Base-by-base conservation (phyloP, 2,113 vertebrate genomes). In the Rhynchopsitta pachyrhyncha region DNA sequence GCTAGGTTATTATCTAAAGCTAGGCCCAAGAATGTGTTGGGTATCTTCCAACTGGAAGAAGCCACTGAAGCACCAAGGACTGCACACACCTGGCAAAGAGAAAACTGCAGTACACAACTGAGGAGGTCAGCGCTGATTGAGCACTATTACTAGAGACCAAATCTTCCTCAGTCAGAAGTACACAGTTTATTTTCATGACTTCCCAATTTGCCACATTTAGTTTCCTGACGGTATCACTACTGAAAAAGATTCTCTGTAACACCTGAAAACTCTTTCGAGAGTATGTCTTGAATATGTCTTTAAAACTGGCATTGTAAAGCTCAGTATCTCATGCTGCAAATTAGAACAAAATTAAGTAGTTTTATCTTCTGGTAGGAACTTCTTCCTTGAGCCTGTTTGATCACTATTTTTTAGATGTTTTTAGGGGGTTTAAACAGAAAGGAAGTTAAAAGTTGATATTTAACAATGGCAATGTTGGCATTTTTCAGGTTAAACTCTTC, bases 401-500 rank as follows among this genome's bases (percentile, higher is more conserved):
- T 52, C 2, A 82, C 4, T 27, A 39, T 52, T 68, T 82, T n/a
- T 91, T 33, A 50, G 28, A 41, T 23, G 12, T 5, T 92, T 67
- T 66, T 49, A 35, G 4, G 2, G 25, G 4, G 3, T 7, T 24
- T 90, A 71, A 69, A 84, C 28, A 88, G 28, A 73, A 86, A 28
- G 8, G 3, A 75, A 85, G 62, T 22, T 85, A 52, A 87, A 84
- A 79, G 64, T 27, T 94, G 44, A 10, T 69, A 66, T 90, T 80
- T 77, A 59, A 90, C 63, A 87, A 57, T 17, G 14, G 42, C 13
- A 74, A 70, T 50, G 70, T 67, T 67, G 39, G 47, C 13, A 76
- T 79, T 93, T 93, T 89, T 59, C 57, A 90, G 60, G 73, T 95
- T 96, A 79, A 95, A 90, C 68, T 55, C 35, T 29, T 46, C 47